A percentile compares a stretch with the other conserved stretches of the same genome.
Evolutionary conservation across 2,113 vertebrate species (phyloP).

Genomic region (Neofelis nebulosa): DNA sequence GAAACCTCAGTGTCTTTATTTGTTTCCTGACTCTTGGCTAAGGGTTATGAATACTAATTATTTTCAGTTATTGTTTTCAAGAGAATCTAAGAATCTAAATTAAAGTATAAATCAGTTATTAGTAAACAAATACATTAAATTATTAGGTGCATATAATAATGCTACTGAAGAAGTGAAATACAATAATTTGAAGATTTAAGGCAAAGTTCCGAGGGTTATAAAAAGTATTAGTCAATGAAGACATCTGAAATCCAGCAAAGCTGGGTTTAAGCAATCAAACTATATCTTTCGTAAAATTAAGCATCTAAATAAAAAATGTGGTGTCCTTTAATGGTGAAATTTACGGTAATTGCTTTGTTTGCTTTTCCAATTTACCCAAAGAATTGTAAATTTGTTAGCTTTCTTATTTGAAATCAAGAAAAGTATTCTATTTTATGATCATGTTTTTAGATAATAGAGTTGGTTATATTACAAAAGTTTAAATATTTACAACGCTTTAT

Average conservation of each 20-base stretch:
- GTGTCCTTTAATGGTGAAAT: constrained; percentile 18
- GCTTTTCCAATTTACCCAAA: constrained; percentile 3
- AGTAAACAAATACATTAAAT: constrained; percentile 37
- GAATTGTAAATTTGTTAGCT: background rate
- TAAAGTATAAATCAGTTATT: background rate
- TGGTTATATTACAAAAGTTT: constrained; percentile 39
- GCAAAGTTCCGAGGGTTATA: background rate
- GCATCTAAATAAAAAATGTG: constrained; percentile 31
- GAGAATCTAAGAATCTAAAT: background rate
- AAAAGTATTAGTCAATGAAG: constrained; percentile 31
- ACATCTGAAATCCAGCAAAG: constrained; percentile 15
- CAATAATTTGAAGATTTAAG: constrained; percentile 31
- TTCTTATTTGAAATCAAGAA: constrained; percentile 40
- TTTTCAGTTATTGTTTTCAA: constrained; percentile 52
- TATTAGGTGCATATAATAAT: background rate
- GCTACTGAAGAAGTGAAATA: background rate
- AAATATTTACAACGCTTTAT: constrained; percentile 53
- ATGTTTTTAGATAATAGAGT: constrained; percentile 45
- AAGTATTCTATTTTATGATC: constrained; percentile 29
- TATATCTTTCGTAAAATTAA: constrained; percentile 25
- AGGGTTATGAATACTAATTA: background rate
- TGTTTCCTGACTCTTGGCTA: constrained; percentile 52
- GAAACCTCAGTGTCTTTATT: constrained; percentile 21
- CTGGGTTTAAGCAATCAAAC: background rate
- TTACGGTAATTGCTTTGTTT: constrained; percentile 24